Percentiles rank a stretch among this genome's conserved stretches.
phyloP scores from a whole-genome alignment of 2,113 vertebrate species.

The Alligator sinensis region DNA sequence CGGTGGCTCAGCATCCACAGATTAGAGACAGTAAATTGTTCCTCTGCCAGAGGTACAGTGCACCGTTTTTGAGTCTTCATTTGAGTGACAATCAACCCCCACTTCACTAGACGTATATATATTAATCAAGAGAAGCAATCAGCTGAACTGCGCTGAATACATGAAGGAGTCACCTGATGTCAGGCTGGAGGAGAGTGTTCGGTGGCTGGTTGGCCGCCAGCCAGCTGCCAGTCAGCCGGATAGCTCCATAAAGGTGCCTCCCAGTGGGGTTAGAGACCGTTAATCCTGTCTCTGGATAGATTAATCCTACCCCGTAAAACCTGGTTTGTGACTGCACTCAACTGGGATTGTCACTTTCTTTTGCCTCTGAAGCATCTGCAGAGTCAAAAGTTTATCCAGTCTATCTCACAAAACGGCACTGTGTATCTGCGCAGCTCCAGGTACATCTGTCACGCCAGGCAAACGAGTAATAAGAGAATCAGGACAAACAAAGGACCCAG shows the following conservation, averaged over 20 bases:
- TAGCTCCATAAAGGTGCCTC: neutral
- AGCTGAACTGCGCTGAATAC: neutral
- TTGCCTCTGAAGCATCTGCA: neutral
- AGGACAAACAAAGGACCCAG: neutral
- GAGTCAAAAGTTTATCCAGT: neutral
- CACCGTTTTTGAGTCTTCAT: neutral
- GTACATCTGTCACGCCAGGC: neutral
- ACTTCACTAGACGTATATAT: neutral
- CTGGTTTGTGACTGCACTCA: neutral
- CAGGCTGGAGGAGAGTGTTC: neutral
- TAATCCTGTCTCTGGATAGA: conserved; percentile 15
- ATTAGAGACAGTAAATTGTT: neutral
- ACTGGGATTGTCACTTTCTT: neutral
- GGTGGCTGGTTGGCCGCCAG: conserved; percentile 3
- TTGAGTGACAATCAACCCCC: neutral
- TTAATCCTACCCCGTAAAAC: neutral
- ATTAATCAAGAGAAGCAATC: neutral
- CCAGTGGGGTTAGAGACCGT: neutral
- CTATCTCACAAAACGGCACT: neutral
- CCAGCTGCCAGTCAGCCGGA: neutral
- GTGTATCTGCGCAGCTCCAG: neutral
- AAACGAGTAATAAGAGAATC: neutral
- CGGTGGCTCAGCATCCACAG: neutral
- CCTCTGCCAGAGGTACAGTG: neutral
- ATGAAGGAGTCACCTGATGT: neutral